Base-by-base conservation (phyloP, 2,113 vertebrate genomes). In the Blennius ocellaris region DNA sequence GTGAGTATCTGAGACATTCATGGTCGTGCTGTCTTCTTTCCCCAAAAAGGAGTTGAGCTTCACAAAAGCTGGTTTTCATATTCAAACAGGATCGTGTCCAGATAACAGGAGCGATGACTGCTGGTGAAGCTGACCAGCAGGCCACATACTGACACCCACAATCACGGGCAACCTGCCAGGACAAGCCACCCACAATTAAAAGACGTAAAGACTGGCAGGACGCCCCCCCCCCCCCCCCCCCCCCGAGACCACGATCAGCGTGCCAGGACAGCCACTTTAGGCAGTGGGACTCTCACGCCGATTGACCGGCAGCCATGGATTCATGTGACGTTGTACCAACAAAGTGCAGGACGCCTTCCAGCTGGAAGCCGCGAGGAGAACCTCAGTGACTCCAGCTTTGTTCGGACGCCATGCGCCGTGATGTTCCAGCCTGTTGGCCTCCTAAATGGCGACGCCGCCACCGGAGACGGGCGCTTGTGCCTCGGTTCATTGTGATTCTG, bases 371-470 rank as follows among this genome's bases (percentile, higher is more conserved):
- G 9, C 12, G 17, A 60, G 72, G 62, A 76, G 47, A 72, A 69
- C 44, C 57, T 57, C 63, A 38, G 38, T 44, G 43, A 71, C 71
- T 48, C 49, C 37, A 45, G 74, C 59, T 82, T 70, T 84, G 76
- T 78, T 78, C 55, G 41, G 68, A 80, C 2, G 44, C 8, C 1
- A 10, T 64, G 51, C 62, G 64, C 57, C 78, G 76, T 30, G 41
- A 66, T 69, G 67, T 69, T 81, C 69, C 78, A 78, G 70, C 48
- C 21, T 76, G 76, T 80, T 80, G 82, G 85, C 81, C 76, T 73
- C 69, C 62, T 78, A 82, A 78, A 48, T 6, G 48, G 63, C 54
- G 76, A 72, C 63, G 80, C 73, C 41, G 61, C 69, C 82, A 65
- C 80, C 38, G 59, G 73, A 86, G 86, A 71, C 38, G 36, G 80